Percentiles rank a stretch among this genome's conserved stretches.
phyloP scores from a whole-genome alignment of 2,888 invertebrate genomes.

The Drosophila paranaensis region DNA sequence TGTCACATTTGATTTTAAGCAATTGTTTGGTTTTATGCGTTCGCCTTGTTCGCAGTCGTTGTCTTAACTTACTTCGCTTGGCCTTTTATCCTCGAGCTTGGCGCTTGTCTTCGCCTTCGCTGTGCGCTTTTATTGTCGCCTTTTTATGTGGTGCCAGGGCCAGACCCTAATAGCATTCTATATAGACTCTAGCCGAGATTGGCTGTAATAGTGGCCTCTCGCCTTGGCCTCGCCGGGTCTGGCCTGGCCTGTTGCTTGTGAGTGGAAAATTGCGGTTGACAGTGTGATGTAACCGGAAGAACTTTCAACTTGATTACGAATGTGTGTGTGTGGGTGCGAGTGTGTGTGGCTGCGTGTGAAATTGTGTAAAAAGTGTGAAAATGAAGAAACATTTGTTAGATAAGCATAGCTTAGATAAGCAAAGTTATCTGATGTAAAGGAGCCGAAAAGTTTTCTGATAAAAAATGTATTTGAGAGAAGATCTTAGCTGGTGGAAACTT shows the following conservation, averaged over 20 bases:
- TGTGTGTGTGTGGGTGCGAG: constrained; percentile 3
- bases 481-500: too few relatives aligned
- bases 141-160: constrained; percentile 44
- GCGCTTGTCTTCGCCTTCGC: constrained; percentile 15
- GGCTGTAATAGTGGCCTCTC: constrained; percentile 40
- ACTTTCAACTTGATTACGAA: constrained; percentile 35
- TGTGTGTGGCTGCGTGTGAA: constrained; percentile 14
- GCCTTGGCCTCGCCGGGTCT: constrained; percentile 36
- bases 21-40: constrained; percentile 78
- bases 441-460: not conserved
- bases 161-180: constrained; percentile 52
- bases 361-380: constrained; percentile 19
- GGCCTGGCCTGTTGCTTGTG: constrained; percentile 50
- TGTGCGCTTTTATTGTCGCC: constrained; percentile 44
- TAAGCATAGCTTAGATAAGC: not conserved
- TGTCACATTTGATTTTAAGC: constrained; percentile 80
- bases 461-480: not conserved
- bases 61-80: constrained; percentile 61
- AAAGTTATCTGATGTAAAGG: not conserved
- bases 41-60: constrained; percentile 54
- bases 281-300: constrained; percentile 55
- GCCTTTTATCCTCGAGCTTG: constrained; percentile 16
- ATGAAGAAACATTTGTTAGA: constrained; percentile 25
- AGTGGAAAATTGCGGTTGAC: constrained; percentile 50
- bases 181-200: constrained; percentile 41